Evolutionary conservation across 2,888 invertebrate species (phyloP), one percentile per base, ranked within the genome.

Genomic region (Mythimna ferrago): DNA sequence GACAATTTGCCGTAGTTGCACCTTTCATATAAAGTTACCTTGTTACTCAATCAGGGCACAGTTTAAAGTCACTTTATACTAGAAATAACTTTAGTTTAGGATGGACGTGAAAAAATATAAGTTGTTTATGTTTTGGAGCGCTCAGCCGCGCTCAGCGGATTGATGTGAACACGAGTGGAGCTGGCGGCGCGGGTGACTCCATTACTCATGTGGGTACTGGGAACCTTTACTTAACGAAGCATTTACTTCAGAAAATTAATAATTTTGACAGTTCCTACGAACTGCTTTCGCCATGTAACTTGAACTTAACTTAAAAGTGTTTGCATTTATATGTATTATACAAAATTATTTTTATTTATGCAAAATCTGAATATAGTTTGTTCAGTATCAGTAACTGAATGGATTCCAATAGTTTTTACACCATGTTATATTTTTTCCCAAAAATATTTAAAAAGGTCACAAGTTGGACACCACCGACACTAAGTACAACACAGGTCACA

Each of bases 201-300:
- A 79, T 75, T 57, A 75, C 71, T 79, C 71, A 75, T 57, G 54
- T 32, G 19, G 66, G 48, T 35, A 7, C 19, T 41, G 5, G 64
- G 11, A 61, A 64, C 32, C 51, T 41, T 48, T 2, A 56, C 11
- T 19, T 53, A 57, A 19, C 16, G 32, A 21, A 66, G 58, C 51
- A 11, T 68, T 48, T 57, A 32, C 48, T 78, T 32, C 11, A n/a
- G 2, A 41, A 58, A 53, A 69, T 63, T 56, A 53, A 75, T 75
- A 5, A 44, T 63, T 58, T 63, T 63, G 16, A 51, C 48, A 35
- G 57, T 60, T 44, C n/a, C 32, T 35, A 26, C 11, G 44, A 35
- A 65, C 19, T 32, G 19, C 7, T 64, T 38, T 10, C 41, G 21
- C 38, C 32, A 19, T 54, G 11, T n/a, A 9, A 53, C 44, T 44